Evolutionary conservation across 2,888 invertebrate species (phyloP), one percentile per base, ranked within the genome.

Genomic region (Temnothorax rugatulus): DNA sequence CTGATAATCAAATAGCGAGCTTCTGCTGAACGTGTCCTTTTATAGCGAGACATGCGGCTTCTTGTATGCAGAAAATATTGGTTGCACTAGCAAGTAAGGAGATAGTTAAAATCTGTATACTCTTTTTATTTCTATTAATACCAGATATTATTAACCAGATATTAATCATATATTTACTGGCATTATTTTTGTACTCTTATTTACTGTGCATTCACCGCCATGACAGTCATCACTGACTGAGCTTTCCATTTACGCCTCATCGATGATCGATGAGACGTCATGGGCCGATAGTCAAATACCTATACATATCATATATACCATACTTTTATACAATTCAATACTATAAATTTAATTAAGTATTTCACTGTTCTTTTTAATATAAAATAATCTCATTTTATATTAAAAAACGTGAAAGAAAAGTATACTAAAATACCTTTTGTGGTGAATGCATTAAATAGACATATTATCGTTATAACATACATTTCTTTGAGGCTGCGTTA

Each of bases 381-480:
- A n/a, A 34, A 61, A 61, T 38, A n/a, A 63, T n/a, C 0, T 4
- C n/a, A 63, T 61, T 61, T 61, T 61, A 61, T n/a, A 63, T 63
- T n/a, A 63, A 63, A 63, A 63, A 9, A 0, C 9, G 9, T 61
- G 7, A 4, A n/a, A 2, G 4, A 18, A 63, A 63, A 34, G 4
- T 61, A 38, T 3, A 61, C 0, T 29, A 29, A 61, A 29, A 34
- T 61, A 61, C 18, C 3, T 4, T 61, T 61, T 4, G 4, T 34
- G 9, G 4, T 9, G 18, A 11, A 63, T 34, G 8, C 11, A 11
- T 63, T 34, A n/a, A 61, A 61, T n/a, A 47, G 11, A 21, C 21
- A 47, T 29, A 47, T 34, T 47, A 69, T 71, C 13, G 8, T 52
- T 69, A 50, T 34, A 69, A 50, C 1, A 21, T 18, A 25, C 21